A percentile compares a stretch with the other conserved stretches of the same genome.
Evolutionary conservation across 2,888 invertebrate species (phyloP).

Genomic region (Oxytorus armatus): DNA sequence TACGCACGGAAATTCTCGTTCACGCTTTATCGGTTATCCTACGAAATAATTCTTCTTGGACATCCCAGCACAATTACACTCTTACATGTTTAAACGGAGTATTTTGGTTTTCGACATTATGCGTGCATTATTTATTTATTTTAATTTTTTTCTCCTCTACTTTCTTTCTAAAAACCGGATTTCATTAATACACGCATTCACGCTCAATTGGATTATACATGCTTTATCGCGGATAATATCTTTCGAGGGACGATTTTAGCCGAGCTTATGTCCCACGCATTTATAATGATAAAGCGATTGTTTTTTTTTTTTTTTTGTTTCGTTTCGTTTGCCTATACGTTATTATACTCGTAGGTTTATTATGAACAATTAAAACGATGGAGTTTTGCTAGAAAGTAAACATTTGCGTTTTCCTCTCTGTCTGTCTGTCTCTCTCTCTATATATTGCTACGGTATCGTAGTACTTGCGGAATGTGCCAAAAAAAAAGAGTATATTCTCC

Average conservation of each 20-base stretch:
- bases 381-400: constrained; percentile 46
- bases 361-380: constrained; percentile 59
- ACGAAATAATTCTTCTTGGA: constrained; percentile 34
- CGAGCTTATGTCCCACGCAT: too few relatives aligned
- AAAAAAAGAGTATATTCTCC: constrained; percentile 48
- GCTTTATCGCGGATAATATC: constrained; percentile 56
- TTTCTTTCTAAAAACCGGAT: background rate
- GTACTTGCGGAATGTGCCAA: constrained; percentile 68
- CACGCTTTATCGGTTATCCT: constrained; percentile 31
- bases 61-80: constrained; percentile 37
- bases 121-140: constrained; percentile 35
- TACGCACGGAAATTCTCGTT: constrained; percentile 11
- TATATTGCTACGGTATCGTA: constrained; percentile 50
- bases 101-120: constrained; percentile 64
- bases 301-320: constrained; percentile 1
- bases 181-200: constrained; percentile 12
- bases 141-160: constrained; percentile 22
- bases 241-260: constrained; percentile 33
- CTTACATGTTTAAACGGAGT: constrained; percentile 64
- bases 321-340: constrained; percentile 28
- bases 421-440: constrained; percentile 26
- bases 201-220: constrained; percentile 53
- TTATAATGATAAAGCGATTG: constrained; percentile 41
- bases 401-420: constrained; percentile 18
- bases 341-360: constrained; percentile 56